phyloP scores from a whole-genome alignment of 2,797 vertebrate genomes.

The Podargus strigoides region DNA sequence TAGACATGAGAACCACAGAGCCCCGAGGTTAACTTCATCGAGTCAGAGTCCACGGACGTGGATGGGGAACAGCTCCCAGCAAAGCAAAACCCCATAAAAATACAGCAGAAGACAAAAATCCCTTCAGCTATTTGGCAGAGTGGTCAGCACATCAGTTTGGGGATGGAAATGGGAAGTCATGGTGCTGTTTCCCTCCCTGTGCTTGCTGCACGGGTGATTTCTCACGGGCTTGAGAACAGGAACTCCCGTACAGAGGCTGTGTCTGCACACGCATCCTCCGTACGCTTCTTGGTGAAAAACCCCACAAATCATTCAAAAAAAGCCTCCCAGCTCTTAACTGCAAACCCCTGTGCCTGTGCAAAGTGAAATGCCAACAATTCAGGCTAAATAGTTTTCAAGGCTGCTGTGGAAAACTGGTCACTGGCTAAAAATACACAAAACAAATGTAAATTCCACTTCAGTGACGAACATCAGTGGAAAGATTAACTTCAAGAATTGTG shows the following conservation, averaged over 20 bases:
- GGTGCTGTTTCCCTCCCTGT: not conserved
- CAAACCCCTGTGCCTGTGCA: not conserved
- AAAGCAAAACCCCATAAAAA: not conserved
- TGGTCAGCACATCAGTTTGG: accelerated
- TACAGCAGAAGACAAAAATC: not conserved
- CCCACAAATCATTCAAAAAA: not conserved
- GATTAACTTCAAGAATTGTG: constrained; percentile 13
- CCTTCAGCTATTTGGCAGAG: not conserved
- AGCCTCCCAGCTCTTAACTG: not conserved
- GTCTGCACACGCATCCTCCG: not conserved
- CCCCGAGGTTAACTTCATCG: not conserved
- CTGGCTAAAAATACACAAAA: constrained; percentile 51
- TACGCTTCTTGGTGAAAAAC: too few species aligned
- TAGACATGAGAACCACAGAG: not conserved
- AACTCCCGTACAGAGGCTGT: not conserved
- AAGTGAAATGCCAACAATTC: not conserved
- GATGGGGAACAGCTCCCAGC: not conserved
- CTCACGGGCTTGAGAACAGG: not conserved
- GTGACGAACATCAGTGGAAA: constrained; percentile 20
- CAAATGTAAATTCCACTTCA: constrained; percentile 46
- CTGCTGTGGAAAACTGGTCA: constrained; percentile 9
- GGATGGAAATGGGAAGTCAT: not conserved
- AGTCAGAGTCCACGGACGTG: accelerated
- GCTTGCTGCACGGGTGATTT: not conserved
- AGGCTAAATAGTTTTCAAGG: constrained; percentile 50